Conservation (phyloP, 2,888 invertebrate species). For the Rotaria magnacalcarata region DNA sequence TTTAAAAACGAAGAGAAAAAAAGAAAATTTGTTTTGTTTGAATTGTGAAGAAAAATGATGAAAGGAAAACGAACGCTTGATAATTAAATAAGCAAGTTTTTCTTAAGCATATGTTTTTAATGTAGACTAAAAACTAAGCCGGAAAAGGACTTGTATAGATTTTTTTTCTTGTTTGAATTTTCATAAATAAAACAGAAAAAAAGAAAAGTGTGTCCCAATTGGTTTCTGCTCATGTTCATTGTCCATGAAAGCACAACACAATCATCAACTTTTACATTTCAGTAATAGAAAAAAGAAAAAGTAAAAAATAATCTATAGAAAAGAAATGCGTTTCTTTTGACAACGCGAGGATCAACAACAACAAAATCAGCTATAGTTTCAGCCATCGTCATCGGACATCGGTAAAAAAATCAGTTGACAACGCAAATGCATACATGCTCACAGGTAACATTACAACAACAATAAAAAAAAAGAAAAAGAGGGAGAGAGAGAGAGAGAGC, state of each 20-base stretch:
- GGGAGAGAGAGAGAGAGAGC: no score
- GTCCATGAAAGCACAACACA: neutral
- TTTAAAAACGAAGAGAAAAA: no score
- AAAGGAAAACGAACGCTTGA: no score
- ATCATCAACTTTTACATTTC: neutral
- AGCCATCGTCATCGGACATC: neutral
- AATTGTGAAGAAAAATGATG: neutral
- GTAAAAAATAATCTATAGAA: neutral
- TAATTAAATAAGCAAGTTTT: no score
- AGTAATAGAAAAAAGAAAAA: neutral
- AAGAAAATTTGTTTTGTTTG: neutral
- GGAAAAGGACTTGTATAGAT: no score
- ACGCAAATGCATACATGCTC: neutral
- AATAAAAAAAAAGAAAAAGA: neutral
- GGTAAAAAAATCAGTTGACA: neutral
- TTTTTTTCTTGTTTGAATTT: no score
- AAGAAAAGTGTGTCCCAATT: no score
- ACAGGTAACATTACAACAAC: neutral
- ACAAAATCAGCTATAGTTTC: neutral
- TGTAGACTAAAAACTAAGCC: no score
- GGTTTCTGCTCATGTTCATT: no score
- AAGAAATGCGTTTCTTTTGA: neutral
- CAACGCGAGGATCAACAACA: neutral
- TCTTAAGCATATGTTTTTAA: no score
- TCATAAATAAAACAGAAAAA: no score